Conservation (phyloP, 1,140 invertebrate genomes). For the Ceratina australensis region DNA sequence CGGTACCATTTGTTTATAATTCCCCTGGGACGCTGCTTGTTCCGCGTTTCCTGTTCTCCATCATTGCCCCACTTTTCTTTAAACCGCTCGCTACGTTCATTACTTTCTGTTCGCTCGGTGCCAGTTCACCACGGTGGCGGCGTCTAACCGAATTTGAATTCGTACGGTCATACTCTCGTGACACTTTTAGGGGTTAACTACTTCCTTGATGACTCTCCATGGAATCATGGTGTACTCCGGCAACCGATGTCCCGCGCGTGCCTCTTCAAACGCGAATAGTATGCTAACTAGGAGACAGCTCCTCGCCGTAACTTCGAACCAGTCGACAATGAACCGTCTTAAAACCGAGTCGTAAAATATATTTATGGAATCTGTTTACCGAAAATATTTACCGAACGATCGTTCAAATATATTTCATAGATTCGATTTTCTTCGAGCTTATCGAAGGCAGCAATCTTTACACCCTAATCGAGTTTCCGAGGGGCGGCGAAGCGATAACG, state of each 20-base stretch:
- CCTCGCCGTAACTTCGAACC: conserved; percentile 54
- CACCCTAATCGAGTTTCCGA: too few relatives aligned
- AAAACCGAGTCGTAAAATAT: too few relatives aligned
- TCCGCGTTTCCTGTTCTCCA: not conserved
- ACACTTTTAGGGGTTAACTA: conserved; percentile 61
- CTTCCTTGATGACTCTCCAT: conserved; percentile 69
- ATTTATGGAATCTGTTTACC: too few relatives aligned
- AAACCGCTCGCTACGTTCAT: too few relatives aligned
- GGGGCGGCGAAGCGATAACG: too few relatives aligned
- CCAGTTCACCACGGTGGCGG: not conserved
- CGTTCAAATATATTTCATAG: too few relatives aligned
- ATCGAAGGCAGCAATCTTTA: too few relatives aligned
- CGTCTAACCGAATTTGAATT: conserved; percentile 70
- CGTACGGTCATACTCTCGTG: conserved; percentile 54
- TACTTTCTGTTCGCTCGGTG: not conserved
- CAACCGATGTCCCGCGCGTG: conserved; percentile 1
- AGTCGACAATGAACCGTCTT: not conserved
- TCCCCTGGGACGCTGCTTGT: conserved; percentile 55
- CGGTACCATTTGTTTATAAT: conserved; percentile 73
- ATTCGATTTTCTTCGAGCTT: not conserved
- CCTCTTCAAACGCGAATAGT: conserved; percentile 15
- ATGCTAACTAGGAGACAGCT: conserved; percentile 53
- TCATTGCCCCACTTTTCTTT: not conserved
- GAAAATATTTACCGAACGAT: too few relatives aligned
- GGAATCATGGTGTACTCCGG: conserved; percentile 39